Percentiles rank a stretch among this genome's conserved stretches.
Conservation (phyloP, 2,888 invertebrate genomes). For the Heliconius cydno region DNA sequence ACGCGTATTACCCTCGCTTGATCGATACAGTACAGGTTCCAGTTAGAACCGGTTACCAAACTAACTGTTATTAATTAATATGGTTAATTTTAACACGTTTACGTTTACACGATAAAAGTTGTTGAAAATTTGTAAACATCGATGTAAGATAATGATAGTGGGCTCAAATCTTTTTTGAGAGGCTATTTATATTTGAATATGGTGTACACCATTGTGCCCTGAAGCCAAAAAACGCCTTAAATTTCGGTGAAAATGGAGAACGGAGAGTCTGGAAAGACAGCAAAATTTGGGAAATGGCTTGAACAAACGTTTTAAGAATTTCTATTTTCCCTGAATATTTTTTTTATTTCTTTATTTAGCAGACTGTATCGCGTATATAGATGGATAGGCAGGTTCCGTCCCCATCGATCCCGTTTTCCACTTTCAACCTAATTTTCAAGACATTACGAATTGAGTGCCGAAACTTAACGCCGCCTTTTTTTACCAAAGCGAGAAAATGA, state of each 20-base stretch:
- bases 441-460: not conserved
- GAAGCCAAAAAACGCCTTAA: rapidly evolving
- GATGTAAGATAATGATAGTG: not conserved
- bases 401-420: not conserved
- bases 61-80: slow-evolving; percentile 36
- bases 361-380: not conserved
- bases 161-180: not conserved
- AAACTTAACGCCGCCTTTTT: not conserved
- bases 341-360: not conserved
- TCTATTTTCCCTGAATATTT: not conserved
- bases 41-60: slow-evolving; percentile 50
- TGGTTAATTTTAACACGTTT: slow-evolving; percentile 14
- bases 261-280: not conserved
- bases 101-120: not conserved
- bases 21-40: slow-evolving; percentile 68
- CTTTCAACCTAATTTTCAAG: not conserved
- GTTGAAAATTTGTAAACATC: slow-evolving; percentile 7
- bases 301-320: not conserved
- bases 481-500: not conserved
- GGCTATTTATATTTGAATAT: not conserved
- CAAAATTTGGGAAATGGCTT: not conserved
- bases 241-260: not conserved
- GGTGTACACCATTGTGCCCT: too few relatives aligned
- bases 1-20: slow-evolving; percentile 71
- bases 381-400: too few relatives aligned